phyloP scores from a whole-genome alignment of 2,797 vertebrate genomes.

The Astyanax mexicanus region DNA sequence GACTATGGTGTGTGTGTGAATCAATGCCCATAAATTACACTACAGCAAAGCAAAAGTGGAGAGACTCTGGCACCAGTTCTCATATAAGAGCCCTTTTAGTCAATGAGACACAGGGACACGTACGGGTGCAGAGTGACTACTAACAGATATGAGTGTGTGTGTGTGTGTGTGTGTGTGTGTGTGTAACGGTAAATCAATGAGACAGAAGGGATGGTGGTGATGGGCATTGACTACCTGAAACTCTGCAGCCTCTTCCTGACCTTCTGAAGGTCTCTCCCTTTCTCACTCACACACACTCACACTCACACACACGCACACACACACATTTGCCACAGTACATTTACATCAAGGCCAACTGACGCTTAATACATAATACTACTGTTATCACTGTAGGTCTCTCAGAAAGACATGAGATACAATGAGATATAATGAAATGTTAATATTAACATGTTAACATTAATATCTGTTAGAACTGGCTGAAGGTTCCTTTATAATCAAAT shows the following conservation, averaged over 20 bases:
- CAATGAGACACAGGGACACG: slow-evolving; percentile 68
- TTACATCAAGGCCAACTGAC: background rate
- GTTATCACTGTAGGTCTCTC: background rate
- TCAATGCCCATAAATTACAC: slow-evolving; percentile 79
- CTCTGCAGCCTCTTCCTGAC: slow-evolving; percentile 64
- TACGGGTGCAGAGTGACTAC: slow-evolving; percentile 48
- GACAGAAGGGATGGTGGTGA: slow-evolving; percentile 15
- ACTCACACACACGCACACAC: background rate
- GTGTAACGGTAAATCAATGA: slow-evolving; percentile 29
- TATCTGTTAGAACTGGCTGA: slow-evolving; percentile 75
- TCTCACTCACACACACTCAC: background rate
- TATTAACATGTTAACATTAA: too few relatives aligned
- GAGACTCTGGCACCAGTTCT: slow-evolving; percentile 76
- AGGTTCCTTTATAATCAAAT: slow-evolving; percentile 71
- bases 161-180: slow-evolving; percentile 13
- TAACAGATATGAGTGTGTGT: background rate
- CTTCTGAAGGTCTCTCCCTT: slow-evolving; percentile 70
- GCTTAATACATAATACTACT: too few relatives aligned
- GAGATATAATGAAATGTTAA: too few relatives aligned
- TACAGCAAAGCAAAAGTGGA: slow-evolving; percentile 65
- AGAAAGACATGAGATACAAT: background rate
- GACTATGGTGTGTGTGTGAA: slow-evolving; percentile 62
- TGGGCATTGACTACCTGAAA: slow-evolving; percentile 41
- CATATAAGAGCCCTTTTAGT: slow-evolving; percentile 77
- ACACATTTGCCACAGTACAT: background rate